These are phyloP conservation scores for Chloroclysta siterata DNA, from an alignment of 2,888 invertebrate genomes.

Conservation along the genomic window DNA sequence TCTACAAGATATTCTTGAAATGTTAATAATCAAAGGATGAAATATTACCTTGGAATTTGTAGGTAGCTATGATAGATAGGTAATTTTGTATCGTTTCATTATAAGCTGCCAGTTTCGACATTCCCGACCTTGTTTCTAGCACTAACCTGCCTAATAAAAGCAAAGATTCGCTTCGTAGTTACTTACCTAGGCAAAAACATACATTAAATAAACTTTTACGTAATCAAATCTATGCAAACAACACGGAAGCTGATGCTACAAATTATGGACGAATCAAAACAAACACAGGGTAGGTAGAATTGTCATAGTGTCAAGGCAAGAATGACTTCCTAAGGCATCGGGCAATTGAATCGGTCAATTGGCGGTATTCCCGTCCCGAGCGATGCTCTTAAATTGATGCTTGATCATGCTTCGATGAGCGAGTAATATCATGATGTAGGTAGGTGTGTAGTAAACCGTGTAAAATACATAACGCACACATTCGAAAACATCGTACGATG, in stretches of 20 bases:
- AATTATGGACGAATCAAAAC: conserved; percentile 43
- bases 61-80: too few species aligned
- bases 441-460: conserved; percentile 34
- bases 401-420: conserved; percentile 67
- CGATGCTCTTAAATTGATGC: conserved; percentile 71
- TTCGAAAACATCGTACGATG: conserved; percentile 79
- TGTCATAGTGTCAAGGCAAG: conserved; percentile 67
- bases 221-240: conserved; percentile 24
- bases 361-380: conserved; percentile 55
- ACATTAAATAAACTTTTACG: conserved; percentile 18
- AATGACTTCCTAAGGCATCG: conserved; percentile 74
- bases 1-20: not conserved
- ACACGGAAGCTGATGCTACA: conserved; percentile 22
- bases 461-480: conserved; percentile 62
- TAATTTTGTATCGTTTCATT: too few species aligned
- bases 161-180: not conserved
- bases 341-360: conserved; percentile 73
- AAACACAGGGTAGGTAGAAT: conserved; percentile 48
- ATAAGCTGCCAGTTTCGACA: too few species aligned
- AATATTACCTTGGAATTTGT: too few species aligned
- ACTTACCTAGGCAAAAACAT: conserved; percentile 6
- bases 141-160: not conserved
- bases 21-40: not conserved
- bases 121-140: not conserved
- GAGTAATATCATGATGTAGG: conserved; percentile 57